Percentiles rank a stretch among this genome's conserved stretches.
Evolutionary conservation across 1,140 invertebrate genomes (phyloP).

Genomic region (Calephelis nemesis): DNA sequence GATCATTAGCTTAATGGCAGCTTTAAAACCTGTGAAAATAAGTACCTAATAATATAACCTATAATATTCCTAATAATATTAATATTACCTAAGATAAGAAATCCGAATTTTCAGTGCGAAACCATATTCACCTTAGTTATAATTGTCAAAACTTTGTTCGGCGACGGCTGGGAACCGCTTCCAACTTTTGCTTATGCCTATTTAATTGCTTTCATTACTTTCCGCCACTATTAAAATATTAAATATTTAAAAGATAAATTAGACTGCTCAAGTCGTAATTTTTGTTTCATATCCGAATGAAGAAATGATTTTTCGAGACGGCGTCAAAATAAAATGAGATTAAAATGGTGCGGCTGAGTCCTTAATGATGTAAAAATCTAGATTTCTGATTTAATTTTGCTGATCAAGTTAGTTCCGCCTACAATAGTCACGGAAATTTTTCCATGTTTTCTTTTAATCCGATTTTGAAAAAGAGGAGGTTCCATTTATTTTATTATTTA

Average conservation of each 20-base stretch:
- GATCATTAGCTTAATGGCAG: too few relatives aligned
- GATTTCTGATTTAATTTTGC: not conserved
- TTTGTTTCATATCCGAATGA: slow-evolving; percentile 7
- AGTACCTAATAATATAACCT: not conserved
- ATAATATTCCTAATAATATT: too few relatives aligned
- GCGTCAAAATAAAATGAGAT: not conserved
- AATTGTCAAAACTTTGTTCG: slow-evolving; percentile 10
- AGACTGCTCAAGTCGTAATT: slow-evolving; percentile 12
- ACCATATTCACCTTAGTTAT: slow-evolving; percentile 17
- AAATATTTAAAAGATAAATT: too few relatives aligned
- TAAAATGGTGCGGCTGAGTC: not conserved
- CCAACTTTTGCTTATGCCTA: slow-evolving; percentile 17
- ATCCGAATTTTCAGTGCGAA: slow-evolving; percentile 10
- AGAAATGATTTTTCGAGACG: slow-evolving; percentile 7
- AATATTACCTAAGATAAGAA: not conserved
- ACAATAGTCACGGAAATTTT: not conserved
- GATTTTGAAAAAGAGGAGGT: too few relatives aligned
- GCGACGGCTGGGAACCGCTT: slow-evolving; percentile 16
- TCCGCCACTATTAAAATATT: slow-evolving; percentile 17
- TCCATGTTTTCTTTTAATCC: not conserved
- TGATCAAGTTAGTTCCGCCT: not conserved
- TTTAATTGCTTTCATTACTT: slow-evolving; percentile 19
- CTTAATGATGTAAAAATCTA: not conserved
- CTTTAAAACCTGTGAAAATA: not conserved
- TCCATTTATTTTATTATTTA: too few relatives aligned